Evolutionary conservation across 1,140 invertebrate species (phyloP), one percentile per base, ranked within the genome.

Genomic region (Rhyzopertha dominica): DNA sequence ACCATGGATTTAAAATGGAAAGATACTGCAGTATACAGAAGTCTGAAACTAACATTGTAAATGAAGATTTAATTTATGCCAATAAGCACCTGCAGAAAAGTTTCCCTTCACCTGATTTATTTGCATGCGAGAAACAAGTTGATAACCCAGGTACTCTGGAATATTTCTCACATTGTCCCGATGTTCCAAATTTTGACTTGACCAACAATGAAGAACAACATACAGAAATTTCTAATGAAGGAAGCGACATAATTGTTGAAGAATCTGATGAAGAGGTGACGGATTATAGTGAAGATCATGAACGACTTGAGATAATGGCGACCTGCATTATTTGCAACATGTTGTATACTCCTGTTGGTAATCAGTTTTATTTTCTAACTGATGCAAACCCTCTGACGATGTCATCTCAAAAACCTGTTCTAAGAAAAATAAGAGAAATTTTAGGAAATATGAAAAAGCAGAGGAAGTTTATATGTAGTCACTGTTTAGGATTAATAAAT

Each of bases 221-320:
- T 28, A 54, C 39, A 10, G 56, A 60, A 37, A 54, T 32, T 30
- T 53, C 43, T 23, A 56, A 56, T 41, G 61, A 56, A 26, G 61
- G 61, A 29, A 65, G 63, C 53, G 63, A 65, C 40, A 65, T 65
- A 19, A 49, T 65, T 19, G 63, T 65, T 7, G 63, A 65, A 54
- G 63, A 65, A 42, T 59, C 60, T 0, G 60, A 62, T 49, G 58
- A 58, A 4, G 56, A 59, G 34, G 25, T 47, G 18, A 28, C 47
- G 13, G 53, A 56, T 8, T 45, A 42, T 25, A 51, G 52, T 39
- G 61, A 63, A 30, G 43, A 61, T 29, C 22, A 40, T 25, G 47
- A 50, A 14, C 49, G 41, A 45, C 23, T 43, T 20, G 22, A 35
- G 23, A 31, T 23, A n/a, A 48, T 42, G 16, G 28, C 47, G 18